A percentile compares a stretch with the other conserved stretches of the same genome.
phyloP scores from a whole-genome alignment of 1,140 invertebrate species.

The Eumeta japonica region DNA sequence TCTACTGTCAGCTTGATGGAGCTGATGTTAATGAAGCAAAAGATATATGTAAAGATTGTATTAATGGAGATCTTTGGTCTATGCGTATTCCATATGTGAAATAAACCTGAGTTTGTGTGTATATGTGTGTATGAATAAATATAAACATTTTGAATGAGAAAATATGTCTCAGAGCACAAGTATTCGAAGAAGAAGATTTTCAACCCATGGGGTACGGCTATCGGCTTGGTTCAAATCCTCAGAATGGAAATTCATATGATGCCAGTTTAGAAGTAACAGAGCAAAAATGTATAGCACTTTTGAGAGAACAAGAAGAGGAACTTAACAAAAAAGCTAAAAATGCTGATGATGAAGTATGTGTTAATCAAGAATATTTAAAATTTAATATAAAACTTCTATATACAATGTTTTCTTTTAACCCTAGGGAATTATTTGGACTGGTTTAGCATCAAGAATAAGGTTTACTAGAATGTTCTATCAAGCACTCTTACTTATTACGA shows the following conservation, averaged over 20 bases:
- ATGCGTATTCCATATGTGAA: too few species aligned
- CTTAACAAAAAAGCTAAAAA: conserved; percentile 72
- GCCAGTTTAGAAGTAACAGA: conserved; percentile 75
- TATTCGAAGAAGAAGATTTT: conserved; percentile 95
- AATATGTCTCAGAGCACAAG: conserved; percentile 64
- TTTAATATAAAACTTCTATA: conserved; percentile 2
- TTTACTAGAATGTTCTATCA: conserved; percentile 85
- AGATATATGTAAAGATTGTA: too few species aligned
- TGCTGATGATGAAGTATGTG: conserved; percentile 51
- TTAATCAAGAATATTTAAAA: too few species aligned
- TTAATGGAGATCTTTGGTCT: too few species aligned
- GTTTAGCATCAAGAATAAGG: conserved; percentile 77
- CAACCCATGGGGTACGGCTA: conserved; percentile 93
- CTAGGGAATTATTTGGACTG: conserved; percentile 62
- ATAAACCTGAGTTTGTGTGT: too few species aligned
- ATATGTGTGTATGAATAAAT: too few species aligned
- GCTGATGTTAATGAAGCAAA: too few species aligned
- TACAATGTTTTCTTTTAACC: conserved; percentile 22
- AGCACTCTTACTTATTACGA: conserved; percentile 67
- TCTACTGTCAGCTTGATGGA: too few species aligned
- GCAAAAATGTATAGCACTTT: conserved; percentile 74
- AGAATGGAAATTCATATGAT: conserved; percentile 40
- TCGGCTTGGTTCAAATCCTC: conserved; percentile 66
- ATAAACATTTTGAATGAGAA: neutral
- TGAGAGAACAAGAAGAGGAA: conserved; percentile 92